phyloP scores from a whole-genome alignment of 2,113 vertebrate genomes.

The Neogobius melanostomus region DNA sequence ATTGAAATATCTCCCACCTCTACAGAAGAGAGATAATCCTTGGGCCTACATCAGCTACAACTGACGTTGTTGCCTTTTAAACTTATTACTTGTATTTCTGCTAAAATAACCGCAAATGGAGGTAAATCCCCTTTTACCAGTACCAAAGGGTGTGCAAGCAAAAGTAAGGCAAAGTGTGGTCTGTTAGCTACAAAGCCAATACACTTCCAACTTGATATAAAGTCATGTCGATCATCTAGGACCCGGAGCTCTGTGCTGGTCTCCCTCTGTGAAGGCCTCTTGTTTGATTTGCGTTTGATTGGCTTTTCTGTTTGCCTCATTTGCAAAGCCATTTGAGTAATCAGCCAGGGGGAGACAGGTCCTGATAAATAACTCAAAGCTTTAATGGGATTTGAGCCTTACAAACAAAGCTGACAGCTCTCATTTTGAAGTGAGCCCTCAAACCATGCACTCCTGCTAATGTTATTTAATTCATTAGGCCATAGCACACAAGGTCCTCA shows the following conservation, averaged over 20 bases:
- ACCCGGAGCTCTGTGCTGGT: slow-evolving; percentile 20
- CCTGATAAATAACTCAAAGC: slow-evolving; percentile 69
- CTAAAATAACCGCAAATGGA: too few species aligned
- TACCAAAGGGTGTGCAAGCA: too few species aligned
- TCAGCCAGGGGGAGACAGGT: slow-evolving; percentile 62
- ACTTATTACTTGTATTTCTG: too few species aligned
- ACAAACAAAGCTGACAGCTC: slow-evolving; percentile 76
- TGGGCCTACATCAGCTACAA: too few species aligned
- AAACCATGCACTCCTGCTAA: slow-evolving; percentile 57
- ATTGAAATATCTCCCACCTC: too few species aligned
- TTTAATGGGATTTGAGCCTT: slow-evolving; percentile 73
- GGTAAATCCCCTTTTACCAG: too few species aligned
- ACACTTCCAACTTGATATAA: slow-evolving; percentile 9
- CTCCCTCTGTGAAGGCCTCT: slow-evolving; percentile 37
- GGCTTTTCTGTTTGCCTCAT: slow-evolving; percentile 65
- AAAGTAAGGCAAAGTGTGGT: background rate
- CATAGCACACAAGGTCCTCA: slow-evolving; percentile 54
- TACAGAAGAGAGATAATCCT: too few species aligned
- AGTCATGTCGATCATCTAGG: slow-evolving; percentile 35
- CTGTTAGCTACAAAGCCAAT: background rate
- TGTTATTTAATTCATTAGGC: slow-evolving; percentile 65
- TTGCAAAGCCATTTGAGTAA: slow-evolving; percentile 68
- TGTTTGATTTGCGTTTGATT: slow-evolving; percentile 51
- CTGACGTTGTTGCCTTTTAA: too few species aligned
- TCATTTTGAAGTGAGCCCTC: slow-evolving; percentile 66